These are phyloP conservation scores for Taenaris catops DNA, from an alignment of 2,888 invertebrate genomes.

Conservation along the genomic window DNA sequence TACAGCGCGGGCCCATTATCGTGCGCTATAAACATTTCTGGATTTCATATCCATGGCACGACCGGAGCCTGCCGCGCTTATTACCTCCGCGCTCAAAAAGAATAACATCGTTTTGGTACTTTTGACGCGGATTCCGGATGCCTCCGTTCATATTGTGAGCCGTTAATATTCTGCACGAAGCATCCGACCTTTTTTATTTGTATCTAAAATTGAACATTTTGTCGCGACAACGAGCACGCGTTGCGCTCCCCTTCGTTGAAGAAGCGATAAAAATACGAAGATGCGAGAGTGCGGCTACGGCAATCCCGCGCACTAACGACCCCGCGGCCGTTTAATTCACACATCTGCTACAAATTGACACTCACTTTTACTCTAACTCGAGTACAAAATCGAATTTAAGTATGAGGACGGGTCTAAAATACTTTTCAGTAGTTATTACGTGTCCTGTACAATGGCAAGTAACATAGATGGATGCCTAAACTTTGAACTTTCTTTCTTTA, in stretches of 20 bases:
- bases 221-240: constrained; percentile 72
- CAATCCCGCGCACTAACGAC: constrained; percentile 58
- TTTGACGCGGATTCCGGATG: constrained; percentile 76
- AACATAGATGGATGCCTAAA: too few relatives aligned
- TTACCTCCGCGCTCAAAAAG: constrained; percentile 73
- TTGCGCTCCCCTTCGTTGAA: constrained; percentile 56
- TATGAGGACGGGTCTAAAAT: too few relatives aligned
- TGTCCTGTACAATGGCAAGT: constrained; percentile 1
- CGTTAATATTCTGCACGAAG: constrained; percentile 75
- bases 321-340: constrained; percentile 39
- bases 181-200: constrained; percentile 80
- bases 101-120: constrained; percentile 77
- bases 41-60: constrained; percentile 68
- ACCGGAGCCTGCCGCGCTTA: constrained; percentile 66
- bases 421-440: constrained; percentile 9
- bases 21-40: constrained; percentile 72
- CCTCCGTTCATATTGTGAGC: constrained; percentile 76
- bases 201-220: constrained; percentile 80
- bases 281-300: constrained; percentile 45
- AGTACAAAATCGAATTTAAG: too few relatives aligned
- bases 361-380: too few relatives aligned
- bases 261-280: constrained; percentile 69
- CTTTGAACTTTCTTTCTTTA: too few relatives aligned
- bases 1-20: constrained; percentile 65
- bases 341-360: constrained; percentile 40